These are phyloP conservation scores for Lophura nycthemera DNA, from an alignment of 2,113 vertebrate species.

Conservation along the genomic window DNA sequence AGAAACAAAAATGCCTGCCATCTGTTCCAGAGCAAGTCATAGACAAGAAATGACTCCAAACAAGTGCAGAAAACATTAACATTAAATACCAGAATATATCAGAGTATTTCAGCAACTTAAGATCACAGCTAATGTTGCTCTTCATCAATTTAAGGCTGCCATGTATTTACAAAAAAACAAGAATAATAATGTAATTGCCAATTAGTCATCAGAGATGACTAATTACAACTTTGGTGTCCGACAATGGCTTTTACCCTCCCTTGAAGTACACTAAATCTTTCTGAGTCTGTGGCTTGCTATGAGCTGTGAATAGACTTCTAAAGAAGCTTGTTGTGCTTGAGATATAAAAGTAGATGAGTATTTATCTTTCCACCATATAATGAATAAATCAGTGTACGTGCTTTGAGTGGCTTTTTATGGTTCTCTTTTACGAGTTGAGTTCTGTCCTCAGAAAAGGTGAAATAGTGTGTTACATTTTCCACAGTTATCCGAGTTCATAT, in stretches of 20 bases:
- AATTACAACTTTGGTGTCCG: constrained; percentile 13
- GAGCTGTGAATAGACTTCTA: not conserved
- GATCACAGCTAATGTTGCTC: not conserved
- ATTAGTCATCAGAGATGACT: not conserved
- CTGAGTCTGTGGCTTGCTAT: not conserved
- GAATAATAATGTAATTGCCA: constrained; percentile 3
- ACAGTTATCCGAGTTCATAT: not conserved
- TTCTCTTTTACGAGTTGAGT: not conserved
- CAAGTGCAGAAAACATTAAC: not conserved
- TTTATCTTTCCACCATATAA: not conserved
- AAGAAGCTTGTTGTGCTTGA: not conserved
- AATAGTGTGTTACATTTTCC: not conserved
- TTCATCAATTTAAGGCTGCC: not conserved
- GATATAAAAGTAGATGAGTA: not conserved
- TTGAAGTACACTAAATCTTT: not conserved
- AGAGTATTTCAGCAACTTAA: not conserved
- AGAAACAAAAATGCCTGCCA: not conserved
- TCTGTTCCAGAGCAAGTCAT: not conserved
- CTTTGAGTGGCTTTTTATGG: not conserved
- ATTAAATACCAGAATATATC: not conserved
- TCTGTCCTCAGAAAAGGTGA: not conserved
- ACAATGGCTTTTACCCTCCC: not conserved
- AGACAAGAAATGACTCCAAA: not conserved
- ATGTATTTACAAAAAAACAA: not conserved
- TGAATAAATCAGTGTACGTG: not conserved